phyloP scores from a whole-genome alignment of 1,140 invertebrate genomes.

The Zaprionus lachaisei region DNA sequence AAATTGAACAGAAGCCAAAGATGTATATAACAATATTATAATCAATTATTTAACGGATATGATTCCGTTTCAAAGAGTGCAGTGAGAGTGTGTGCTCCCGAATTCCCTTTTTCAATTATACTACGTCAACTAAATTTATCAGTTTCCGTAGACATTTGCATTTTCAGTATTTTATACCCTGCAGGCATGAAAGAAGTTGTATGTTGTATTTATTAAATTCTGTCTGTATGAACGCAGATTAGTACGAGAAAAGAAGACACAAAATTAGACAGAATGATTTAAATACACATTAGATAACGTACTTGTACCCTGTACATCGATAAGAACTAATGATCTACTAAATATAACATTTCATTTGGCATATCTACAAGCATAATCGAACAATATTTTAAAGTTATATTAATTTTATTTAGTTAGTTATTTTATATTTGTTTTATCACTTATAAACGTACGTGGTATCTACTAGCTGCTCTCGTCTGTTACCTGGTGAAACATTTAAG shows the following conservation, averaged over 20 bases:
- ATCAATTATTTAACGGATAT: conserved; percentile 1
- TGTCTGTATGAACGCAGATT: not conserved
- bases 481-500: not conserved
- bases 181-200: not conserved
- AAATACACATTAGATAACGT: not conserved
- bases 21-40: conserved; percentile 6
- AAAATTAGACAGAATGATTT: not conserved
- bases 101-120: not conserved
- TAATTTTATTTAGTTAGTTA: no score
- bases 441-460: not conserved
- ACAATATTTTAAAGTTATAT: no score
- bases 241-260: not conserved
- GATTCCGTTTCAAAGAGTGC: not conserved
- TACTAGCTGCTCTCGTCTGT: not conserved
- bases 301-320: not conserved
- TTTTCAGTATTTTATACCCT: not conserved
- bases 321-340: no score
- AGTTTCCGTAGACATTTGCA: not conserved
- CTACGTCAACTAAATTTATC: not conserved
- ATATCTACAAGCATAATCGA: not conserved
- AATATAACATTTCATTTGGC: not conserved
- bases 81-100: not conserved
- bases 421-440: not conserved
- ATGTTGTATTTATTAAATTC: not conserved
- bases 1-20: conserved; percentile 6